Base-by-base conservation (phyloP, 1,140 invertebrate species). In the Dryas iulia region DNA sequence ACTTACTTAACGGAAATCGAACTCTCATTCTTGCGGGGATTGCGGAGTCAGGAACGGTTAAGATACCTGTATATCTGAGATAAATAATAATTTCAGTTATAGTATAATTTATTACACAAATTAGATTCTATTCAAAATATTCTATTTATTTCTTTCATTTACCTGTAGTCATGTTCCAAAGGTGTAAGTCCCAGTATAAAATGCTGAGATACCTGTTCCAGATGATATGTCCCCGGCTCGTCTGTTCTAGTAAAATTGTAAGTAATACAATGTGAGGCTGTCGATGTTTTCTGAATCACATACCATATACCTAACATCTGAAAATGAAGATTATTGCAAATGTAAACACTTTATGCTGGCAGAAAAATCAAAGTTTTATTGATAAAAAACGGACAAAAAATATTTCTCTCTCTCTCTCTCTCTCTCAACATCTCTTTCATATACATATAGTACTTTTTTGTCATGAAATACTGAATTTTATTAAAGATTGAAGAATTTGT, bases 271-370 rank as follows among this genome's bases (percentile, higher is more conserved):
- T 94, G 93, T 33, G 95, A 96, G 0, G 94, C 95, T 0, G 96
- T 97, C 6, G 95, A 95, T 1, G 96, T 97, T 87, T 97, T 97
- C 84, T 97, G 95, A 14, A 97, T 94, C 0, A 96, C 96, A 83
- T 96, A 96, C 96, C 96, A 97, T 14, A 95, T 79, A 0, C 96
- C 96, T 39, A 97, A 84, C 84, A 97, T 94, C 96, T 97, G 85
- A 14, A 77, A 78, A 35, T n/a, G 5, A 39, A 18, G 11, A 47
- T 14, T 47, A 47, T 47, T 10, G n/a, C n/a, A n/a, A n/a, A n/a
- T n/a, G n/a, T n/a, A n/a, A n/a, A n/a, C n/a, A n/a, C n/a, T n/a
- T n/a, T n/a, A n/a, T n/a, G n/a, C n/a, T n/a, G n/a, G n/a, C n/a
- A n/a, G n/a, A n/a, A n/a, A n/a, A n/a, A n/a, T n/a, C n/a, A n/a